These are phyloP conservation scores for Tarsius wallacei DNA, from an alignment of 2,797 vertebrate genomes.

Conservation along the genomic window DNA sequence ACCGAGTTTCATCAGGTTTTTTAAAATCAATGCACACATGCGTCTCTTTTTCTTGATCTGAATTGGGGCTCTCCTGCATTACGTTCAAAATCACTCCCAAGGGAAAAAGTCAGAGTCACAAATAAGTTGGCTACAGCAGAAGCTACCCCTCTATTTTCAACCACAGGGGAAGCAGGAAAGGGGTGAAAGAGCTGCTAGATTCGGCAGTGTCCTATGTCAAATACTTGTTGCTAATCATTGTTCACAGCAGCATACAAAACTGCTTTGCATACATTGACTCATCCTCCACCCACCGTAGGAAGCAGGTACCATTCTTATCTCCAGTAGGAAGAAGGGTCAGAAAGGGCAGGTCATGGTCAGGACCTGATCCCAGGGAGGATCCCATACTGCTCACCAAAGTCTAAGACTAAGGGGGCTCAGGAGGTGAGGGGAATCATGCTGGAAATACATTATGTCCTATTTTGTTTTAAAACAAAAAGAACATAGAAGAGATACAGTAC, in stretches of 20 bases:
- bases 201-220: constrained; percentile 24
- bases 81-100: background rate
- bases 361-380: background rate
- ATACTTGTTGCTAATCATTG: constrained; percentile 45
- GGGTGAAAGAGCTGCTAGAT: background rate
- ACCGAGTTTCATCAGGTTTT: constrained; percentile 24
- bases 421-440: background rate
- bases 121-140: constrained; percentile 35
- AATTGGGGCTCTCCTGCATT: background rate
- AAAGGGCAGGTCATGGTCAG: background rate
- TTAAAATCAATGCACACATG: constrained; percentile 19
- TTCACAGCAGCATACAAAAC: constrained; percentile 29
- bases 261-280: constrained; percentile 40
- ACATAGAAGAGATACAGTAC: background rate
- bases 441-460: background rate
- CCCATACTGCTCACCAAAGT: background rate
- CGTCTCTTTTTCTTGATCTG: constrained; percentile 22
- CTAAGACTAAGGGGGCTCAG: background rate
- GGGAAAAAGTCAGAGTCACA: background rate
- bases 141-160: background rate
- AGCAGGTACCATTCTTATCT: background rate
- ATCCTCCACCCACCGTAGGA: background rate
- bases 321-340: background rate
- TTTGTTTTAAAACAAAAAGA: background rate
- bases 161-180: background rate